phyloP scores from a whole-genome alignment of 2,797 vertebrate species.

The Oophaga sylvatica region DNA sequence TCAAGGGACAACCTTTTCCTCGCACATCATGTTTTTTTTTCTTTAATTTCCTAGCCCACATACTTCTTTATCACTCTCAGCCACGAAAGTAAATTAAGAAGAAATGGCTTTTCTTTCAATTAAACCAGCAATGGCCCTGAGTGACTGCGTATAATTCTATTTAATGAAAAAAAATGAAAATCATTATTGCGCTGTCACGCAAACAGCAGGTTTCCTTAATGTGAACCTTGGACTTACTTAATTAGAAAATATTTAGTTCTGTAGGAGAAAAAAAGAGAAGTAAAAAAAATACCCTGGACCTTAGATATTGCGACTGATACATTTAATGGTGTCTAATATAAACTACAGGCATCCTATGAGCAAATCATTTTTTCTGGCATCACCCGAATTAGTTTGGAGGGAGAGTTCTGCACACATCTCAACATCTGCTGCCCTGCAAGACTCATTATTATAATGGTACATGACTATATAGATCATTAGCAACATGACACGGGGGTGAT shows the following conservation, averaged over 20 bases:
- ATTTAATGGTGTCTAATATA: conserved; percentile 63
- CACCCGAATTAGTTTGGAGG: neutral
- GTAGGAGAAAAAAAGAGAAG: conserved; percentile 68
- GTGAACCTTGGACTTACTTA: conserved; percentile 80
- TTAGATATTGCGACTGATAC: conserved; percentile 80
- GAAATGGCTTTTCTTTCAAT: conserved; percentile 81
- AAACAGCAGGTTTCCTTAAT: conserved; percentile 77
- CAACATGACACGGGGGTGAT: conserved; percentile 1
- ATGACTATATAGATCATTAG: conserved; percentile 41
- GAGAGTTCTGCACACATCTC: conserved; percentile 9
- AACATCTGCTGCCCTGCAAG: conserved; percentile 51
- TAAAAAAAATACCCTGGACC: conserved; percentile 72
- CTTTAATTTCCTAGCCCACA: conserved; percentile 79
- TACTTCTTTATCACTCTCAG: conserved; percentile 81
- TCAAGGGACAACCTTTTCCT: conserved; percentile 31
- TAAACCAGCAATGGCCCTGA: conserved; percentile 80
- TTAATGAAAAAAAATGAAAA: conserved; percentile 83
- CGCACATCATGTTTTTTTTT: conserved; percentile 56
- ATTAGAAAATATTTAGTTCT: conserved; percentile 84
- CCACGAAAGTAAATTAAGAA: conserved; percentile 73
- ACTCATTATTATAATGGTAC: conserved; percentile 37
- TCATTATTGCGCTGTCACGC: conserved; percentile 80
- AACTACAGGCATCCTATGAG: conserved; percentile 77
- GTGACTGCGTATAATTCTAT: conserved; percentile 85
- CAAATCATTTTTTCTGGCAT: conserved; percentile 81